phyloP scores from a whole-genome alignment of 2,888 invertebrate genomes.

The Ophion ventricosus region DNA sequence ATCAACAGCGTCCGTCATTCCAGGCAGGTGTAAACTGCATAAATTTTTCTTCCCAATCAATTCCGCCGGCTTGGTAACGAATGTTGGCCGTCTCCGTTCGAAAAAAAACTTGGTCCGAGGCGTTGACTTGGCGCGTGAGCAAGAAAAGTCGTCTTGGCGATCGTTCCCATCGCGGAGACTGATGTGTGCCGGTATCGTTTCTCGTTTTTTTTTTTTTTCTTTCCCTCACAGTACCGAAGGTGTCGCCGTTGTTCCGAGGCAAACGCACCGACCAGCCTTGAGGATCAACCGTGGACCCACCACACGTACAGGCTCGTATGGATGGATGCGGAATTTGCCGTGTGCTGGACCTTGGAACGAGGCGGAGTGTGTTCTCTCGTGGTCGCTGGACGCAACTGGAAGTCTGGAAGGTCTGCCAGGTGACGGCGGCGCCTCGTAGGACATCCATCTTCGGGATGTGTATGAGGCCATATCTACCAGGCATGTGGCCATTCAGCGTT shows the following conservation, averaged over 20 bases:
- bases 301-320: neutral
- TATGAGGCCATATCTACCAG: slow-evolving; percentile 48
- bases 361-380: slow-evolving; percentile 17
- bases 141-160: slow-evolving; percentile 55
- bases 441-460: slow-evolving; percentile 80
- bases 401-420: slow-evolving; percentile 77
- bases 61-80: slow-evolving; percentile 7
- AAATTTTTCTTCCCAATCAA: slow-evolving; percentile 52
- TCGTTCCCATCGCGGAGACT: slow-evolving; percentile 54
- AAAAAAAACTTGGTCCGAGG: slow-evolving; percentile 51
- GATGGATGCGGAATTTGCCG: slow-evolving; percentile 3
- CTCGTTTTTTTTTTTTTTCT: slow-evolving; percentile 24
- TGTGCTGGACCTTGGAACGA: slow-evolving; percentile 17
- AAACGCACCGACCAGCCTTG: slow-evolving; percentile 15
- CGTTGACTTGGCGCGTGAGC: slow-evolving; percentile 60
- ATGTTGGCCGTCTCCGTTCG: slow-evolving; percentile 4
- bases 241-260: slow-evolving; percentile 49
- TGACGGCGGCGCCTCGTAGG: slow-evolving; percentile 82
- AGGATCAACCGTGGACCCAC: slow-evolving; percentile 7
- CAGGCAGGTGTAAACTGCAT: slow-evolving; percentile 38
- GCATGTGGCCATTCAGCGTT: slow-evolving; percentile 32
- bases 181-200: slow-evolving; percentile 47
- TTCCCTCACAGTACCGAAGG: slow-evolving; percentile 31
- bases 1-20: slow-evolving; percentile 18
- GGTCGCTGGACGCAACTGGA: slow-evolving; percentile 66